These are phyloP conservation scores for Cyclophora punctaria DNA, from an alignment of 2,888 invertebrate genomes.

Conservation along the genomic window DNA sequence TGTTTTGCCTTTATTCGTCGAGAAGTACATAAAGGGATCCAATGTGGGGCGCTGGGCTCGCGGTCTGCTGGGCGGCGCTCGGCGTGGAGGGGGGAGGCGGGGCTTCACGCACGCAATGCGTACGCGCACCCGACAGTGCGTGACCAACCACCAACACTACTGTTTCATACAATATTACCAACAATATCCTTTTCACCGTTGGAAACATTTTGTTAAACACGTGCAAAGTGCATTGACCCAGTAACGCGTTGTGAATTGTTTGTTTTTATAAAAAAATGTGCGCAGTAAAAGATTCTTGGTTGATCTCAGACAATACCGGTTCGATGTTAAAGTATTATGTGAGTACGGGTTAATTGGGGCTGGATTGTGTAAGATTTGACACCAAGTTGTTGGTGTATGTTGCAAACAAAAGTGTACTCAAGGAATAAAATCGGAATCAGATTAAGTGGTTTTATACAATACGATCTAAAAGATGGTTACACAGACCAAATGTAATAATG, in stretches of 20 bases:
- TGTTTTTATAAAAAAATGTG: constrained; percentile 35
- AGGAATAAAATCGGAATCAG: too few relatives aligned
- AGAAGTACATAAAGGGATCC: constrained; percentile 51
- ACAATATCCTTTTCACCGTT: not conserved
- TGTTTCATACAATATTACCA: not conserved
- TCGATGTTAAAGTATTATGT: constrained; percentile 40
- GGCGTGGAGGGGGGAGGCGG: constrained; percentile 42
- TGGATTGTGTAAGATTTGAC: not conserved
- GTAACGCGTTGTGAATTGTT: constrained; percentile 17
- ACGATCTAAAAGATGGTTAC: too few relatives aligned
- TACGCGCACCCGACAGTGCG: constrained; percentile 47
- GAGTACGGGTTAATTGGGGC: constrained; percentile 21
- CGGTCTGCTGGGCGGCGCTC: constrained; percentile 44
- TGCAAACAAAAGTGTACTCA: too few relatives aligned
- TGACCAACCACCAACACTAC: constrained; percentile 34
- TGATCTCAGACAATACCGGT: constrained; percentile 35
- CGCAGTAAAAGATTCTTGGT: constrained; percentile 37
- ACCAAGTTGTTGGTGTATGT: too few relatives aligned
- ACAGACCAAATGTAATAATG: too few relatives aligned
- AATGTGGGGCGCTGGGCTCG: constrained; percentile 42
- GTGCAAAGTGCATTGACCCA: constrained; percentile 23
- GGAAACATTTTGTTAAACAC: constrained; percentile 11
- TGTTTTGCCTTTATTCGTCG: constrained; percentile 48
- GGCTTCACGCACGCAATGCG: constrained; percentile 51
- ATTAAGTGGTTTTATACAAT: too few relatives aligned